phyloP scores from a whole-genome alignment of 2,113 vertebrate genomes.

The Mus spicilegus region DNA sequence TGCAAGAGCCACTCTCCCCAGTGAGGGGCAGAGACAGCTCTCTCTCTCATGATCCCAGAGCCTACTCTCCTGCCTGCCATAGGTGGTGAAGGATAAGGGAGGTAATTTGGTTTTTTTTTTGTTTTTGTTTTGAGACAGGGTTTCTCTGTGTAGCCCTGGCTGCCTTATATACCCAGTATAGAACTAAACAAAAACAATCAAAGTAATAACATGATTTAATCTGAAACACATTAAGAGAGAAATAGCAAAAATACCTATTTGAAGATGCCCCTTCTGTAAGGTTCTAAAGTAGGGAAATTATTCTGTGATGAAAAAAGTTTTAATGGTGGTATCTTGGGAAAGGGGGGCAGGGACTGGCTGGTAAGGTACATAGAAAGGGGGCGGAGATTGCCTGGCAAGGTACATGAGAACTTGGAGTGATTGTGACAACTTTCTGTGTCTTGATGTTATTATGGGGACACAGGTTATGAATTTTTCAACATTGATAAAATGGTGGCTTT shows the following conservation, averaged over 20 bases:
- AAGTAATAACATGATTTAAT: not conserved
- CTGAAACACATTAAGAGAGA: not conserved
- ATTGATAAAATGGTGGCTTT: not conserved
- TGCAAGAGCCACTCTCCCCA: not conserved
- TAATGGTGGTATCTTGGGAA: not conserved
- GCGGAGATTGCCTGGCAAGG: too few species aligned
- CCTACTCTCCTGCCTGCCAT: not conserved
- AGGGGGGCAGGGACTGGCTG: not conserved
- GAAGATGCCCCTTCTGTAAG: not conserved
- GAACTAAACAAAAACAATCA: not conserved
- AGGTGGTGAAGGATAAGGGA: not conserved
- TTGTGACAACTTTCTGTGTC: conserved; percentile 3
- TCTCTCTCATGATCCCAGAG: not conserved
- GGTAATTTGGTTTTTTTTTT: too few species aligned
- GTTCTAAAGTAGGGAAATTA: not conserved
- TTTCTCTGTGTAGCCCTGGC: not conserved
- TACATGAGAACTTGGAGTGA: not conserved
- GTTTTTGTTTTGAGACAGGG: not conserved
- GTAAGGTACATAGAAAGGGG: too few species aligned
- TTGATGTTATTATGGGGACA: not conserved
- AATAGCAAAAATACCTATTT: not conserved
- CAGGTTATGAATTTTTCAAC: not conserved
- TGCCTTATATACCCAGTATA: not conserved
- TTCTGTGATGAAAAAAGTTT: not conserved
- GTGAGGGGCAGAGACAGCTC: not conserved